phyloP scores from a whole-genome alignment of 35 echinoderm and acorn worm species.

The Heliocidaris erythrogramma region DNA sequence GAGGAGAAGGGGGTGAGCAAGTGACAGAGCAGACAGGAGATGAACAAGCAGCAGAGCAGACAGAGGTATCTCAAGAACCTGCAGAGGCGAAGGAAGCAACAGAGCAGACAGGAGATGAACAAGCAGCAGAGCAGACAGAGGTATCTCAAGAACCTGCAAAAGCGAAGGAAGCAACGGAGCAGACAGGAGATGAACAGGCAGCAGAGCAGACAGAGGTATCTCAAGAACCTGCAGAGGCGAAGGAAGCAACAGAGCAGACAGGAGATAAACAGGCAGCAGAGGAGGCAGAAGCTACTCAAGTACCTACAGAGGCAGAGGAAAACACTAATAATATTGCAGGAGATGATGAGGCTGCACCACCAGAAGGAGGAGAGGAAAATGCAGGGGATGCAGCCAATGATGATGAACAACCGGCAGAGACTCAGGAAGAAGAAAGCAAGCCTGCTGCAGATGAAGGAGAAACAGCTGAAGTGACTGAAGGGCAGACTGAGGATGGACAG shows the following conservation, averaged over 20 bases:
- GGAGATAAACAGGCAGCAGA: neutral
- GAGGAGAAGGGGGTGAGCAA: neutral
- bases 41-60: too few relatives aligned
- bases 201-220: neutral
- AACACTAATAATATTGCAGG: neutral
- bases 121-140: neutral
- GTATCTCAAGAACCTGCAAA: too few relatives aligned
- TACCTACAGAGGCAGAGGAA: neutral
- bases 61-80: neutral
- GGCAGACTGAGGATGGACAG: neutral
- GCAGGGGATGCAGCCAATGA: neutral
- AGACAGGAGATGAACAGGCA: neutral
- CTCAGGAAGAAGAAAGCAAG: neutral
- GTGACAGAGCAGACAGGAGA: neutral
- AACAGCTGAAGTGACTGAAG: neutral
- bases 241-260: neutral
- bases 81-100: neutral
- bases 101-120: neutral
- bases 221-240: neutral
- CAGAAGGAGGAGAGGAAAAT: neutral
- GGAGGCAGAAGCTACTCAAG: neutral
- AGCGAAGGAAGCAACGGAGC: too few relatives aligned
- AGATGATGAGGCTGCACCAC: neutral
- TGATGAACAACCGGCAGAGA: neutral
- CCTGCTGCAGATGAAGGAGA: conserved; percentile 36